These are phyloP conservation scores for Drosophila ogumai DNA, from an alignment of 1,140 invertebrate genomes.

Conservation along the genomic window DNA sequence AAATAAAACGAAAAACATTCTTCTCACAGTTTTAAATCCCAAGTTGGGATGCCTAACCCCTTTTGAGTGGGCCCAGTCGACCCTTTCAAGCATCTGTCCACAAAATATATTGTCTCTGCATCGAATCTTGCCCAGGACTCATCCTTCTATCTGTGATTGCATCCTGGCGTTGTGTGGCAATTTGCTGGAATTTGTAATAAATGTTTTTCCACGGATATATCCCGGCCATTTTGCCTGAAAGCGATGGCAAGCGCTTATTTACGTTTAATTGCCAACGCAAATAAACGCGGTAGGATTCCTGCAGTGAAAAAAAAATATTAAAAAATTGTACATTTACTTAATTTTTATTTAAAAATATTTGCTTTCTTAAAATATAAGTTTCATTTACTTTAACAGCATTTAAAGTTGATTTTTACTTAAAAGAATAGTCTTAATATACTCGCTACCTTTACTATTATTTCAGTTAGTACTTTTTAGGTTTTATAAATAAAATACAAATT, in stretches of 20 bases:
- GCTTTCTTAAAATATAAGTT: neutral
- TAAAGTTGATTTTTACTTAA: neutral
- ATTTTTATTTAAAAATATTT: too few species aligned
- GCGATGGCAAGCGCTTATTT: conserved; percentile 53
- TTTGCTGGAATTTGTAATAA: conserved; percentile 46
- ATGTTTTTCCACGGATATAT: conserved; percentile 32
- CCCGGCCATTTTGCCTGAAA: conserved; percentile 25
- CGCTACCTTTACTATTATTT: too few species aligned
- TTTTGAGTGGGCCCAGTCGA: conserved; percentile 11
- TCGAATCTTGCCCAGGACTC: conserved; percentile 11
- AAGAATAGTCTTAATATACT: neutral
- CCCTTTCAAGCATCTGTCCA: conserved; percentile 28
- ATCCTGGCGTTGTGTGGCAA: conserved; percentile 33
- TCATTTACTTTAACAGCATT: neutral
- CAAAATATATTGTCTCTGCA: conserved; percentile 12
- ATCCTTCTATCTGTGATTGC: conserved; percentile 8
- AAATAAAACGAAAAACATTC: neutral
- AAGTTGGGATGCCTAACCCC: neutral
- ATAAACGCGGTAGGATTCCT: conserved; percentile 29
- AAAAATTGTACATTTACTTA: too few species aligned
- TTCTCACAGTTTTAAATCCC: neutral
- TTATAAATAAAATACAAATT: neutral
- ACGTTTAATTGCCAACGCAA: conserved; percentile 72
- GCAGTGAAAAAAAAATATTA: neutral
- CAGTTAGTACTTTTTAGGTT: too few species aligned